A percentile compares a stretch with the other conserved stretches of the same genome.
These are phyloP conservation scores for Pelochelys cantorii DNA, from an alignment of 2,797 vertebrate species.

Conservation along the genomic window DNA sequence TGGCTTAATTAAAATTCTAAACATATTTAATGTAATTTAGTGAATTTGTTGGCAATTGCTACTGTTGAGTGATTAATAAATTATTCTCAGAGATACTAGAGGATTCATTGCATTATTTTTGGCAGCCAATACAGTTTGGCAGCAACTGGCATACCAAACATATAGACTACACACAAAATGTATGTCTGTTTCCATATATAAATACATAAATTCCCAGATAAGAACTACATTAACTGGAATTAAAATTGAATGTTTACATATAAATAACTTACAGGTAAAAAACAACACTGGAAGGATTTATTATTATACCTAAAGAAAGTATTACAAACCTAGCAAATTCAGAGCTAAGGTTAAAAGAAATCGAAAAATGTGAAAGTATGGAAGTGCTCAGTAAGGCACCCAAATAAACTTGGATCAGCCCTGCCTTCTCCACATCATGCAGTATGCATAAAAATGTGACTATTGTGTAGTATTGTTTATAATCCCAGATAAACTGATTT, in stretches of 20 bases:
- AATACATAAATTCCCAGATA: not conserved
- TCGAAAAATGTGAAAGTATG: not conserved
- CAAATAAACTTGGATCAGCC: not conserved
- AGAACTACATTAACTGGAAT: not conserved
- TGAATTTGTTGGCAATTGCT: conserved; percentile 48
- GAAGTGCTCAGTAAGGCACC: not conserved
- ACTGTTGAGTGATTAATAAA: conserved; percentile 75
- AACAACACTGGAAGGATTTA: not conserved
- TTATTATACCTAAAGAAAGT: not conserved
- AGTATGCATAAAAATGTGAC: not conserved
- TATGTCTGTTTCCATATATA: conserved; percentile 4
- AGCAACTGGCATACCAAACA: conserved; percentile 65
- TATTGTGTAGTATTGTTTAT: not conserved
- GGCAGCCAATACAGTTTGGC: conserved; percentile 63
- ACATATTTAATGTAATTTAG: conserved; percentile 62
- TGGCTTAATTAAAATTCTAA: conserved; percentile 62
- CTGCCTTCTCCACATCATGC: not conserved
- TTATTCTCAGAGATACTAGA: conserved; percentile 63
- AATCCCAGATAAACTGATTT: not conserved
- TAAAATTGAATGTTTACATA: not conserved
- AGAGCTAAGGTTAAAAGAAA: not conserved
- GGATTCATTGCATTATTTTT: conserved; percentile 74
- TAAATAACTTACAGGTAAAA: not conserved
- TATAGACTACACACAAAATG: conserved; percentile 64
- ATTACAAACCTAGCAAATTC: not conserved